Base-by-base conservation (phyloP, 2,113 vertebrate genomes). In the Salvelinus sp. region DNA sequence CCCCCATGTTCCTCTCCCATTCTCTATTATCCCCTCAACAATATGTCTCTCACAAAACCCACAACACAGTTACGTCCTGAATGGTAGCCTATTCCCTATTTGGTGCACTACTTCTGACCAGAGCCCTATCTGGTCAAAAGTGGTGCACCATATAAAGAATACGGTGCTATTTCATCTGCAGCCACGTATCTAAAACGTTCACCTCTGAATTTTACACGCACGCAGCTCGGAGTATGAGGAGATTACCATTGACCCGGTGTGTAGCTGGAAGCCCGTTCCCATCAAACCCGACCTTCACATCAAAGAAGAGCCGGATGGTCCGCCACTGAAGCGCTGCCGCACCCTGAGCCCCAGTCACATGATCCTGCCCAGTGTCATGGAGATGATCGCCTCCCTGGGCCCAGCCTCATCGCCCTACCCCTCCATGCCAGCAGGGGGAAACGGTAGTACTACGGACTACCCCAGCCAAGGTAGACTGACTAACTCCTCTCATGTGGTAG, bases 321-420 rank as follows among this genome's bases (percentile, higher is more conserved):
- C 97, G 0, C 93, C 78, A 0, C 84, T 96, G 80, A 98, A 98
- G 82, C 95, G 96, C 76, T 97, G 96, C 84, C 93, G 96, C 60
- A 96, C 96, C 0, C 92, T 97, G 81, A 98, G 96, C 87, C 96
- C 97, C 0, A 92, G 94, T 0, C 95, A 96, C 74, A 96, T 96
- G 94, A 95, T 97, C 70, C 90, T 98, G 91, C 97, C 97, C 82
- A 97, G 92, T 13, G 96, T 98, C 84, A 96, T 98, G 96, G 96
- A 98, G 90, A 96, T 98, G 96, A 96, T 98, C 0, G 96, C 94
- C 0, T 95, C 96, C 0, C 92, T 98, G 30, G 96, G 96, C 33
- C 96, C 96, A 0, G 80, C 92, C 50, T 91, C 95, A 0, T 70
- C 88, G 0, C 93, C 94, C 3, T 96, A 95, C 82, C 6, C 92